A percentile compares a stretch with the other conserved stretches of the same genome.
Evolutionary conservation across 2,113 vertebrate species (phyloP).

Genomic region (Thamnophis sirtalis): DNA sequence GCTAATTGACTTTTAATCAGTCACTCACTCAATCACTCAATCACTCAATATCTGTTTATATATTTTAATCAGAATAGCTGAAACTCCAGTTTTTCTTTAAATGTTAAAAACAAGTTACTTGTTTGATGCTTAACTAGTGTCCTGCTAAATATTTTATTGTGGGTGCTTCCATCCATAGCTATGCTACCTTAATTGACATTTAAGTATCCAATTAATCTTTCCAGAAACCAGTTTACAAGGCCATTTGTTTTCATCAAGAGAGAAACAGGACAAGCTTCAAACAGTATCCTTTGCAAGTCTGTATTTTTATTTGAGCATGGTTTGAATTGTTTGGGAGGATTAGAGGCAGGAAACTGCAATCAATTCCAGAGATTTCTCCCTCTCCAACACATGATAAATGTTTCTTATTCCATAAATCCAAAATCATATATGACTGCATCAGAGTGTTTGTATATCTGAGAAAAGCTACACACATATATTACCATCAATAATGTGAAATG

Average conservation of each 20-base stretch:
- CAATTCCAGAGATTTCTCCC: background rate
- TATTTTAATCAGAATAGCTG: background rate
- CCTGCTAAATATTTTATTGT: constrained; percentile 22
- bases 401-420: background rate
- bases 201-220: constrained; percentile 50
- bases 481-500: background rate
- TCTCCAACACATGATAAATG: background rate
- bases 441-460: background rate
- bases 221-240: constrained; percentile 27
- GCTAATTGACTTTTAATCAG: background rate
- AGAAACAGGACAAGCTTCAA: constrained; percentile 34
- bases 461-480: background rate
- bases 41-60: background rate
- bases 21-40: background rate
- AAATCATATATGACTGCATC: background rate
- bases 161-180: background rate
- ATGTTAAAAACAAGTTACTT: background rate
- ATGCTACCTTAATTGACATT: constrained; percentile 54
- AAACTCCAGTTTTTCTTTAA: background rate
- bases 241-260: constrained; percentile 58
- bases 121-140: background rate
- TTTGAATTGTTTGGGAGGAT: background rate
- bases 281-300: constrained; percentile 8
- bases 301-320: background rate
- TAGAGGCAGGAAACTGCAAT: background rate